These are phyloP conservation scores for Archaeoteleia sp. DNA, from an alignment of 2,888 invertebrate species.

Conservation along the genomic window DNA sequence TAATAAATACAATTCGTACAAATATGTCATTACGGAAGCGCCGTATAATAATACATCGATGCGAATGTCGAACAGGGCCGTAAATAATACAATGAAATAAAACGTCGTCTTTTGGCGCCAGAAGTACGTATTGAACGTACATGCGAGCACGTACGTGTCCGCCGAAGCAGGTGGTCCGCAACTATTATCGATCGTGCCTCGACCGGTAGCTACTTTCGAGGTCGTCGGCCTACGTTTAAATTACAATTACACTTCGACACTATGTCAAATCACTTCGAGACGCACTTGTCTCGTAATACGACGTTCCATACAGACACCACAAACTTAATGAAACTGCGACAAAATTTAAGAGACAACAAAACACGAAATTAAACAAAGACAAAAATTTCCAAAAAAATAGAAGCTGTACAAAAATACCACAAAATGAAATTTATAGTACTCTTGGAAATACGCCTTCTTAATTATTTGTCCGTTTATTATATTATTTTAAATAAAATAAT, in stretches of 20 bases:
- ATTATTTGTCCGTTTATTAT: too few relatives aligned
- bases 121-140: constrained; percentile 36
- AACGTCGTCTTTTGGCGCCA: constrained; percentile 30
- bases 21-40: too few relatives aligned
- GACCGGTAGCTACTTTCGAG: constrained; percentile 41
- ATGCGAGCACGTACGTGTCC: constrained; percentile 20
- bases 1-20: too few relatives aligned
- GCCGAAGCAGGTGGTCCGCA: constrained; percentile 43
- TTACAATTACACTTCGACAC: constrained; percentile 24
- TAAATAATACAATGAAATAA: constrained; percentile 22
- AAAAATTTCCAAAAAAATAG: background rate
- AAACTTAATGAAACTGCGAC: too few relatives aligned
- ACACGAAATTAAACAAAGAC: too few relatives aligned
- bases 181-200: constrained; percentile 37
- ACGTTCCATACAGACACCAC: too few relatives aligned
- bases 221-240: constrained; percentile 40
- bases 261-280: constrained; percentile 7
- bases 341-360: too few relatives aligned
- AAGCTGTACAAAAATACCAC: too few relatives aligned
- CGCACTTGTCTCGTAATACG: background rate
- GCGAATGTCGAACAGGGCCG: constrained; percentile 5
- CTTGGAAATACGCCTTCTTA: too few relatives aligned
- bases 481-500: too few relatives aligned
- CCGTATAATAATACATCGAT: constrained; percentile 12
- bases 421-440: too few relatives aligned